phyloP scores from a whole-genome alignment of 2,797 vertebrate genomes.

The Spea hammondii region DNA sequence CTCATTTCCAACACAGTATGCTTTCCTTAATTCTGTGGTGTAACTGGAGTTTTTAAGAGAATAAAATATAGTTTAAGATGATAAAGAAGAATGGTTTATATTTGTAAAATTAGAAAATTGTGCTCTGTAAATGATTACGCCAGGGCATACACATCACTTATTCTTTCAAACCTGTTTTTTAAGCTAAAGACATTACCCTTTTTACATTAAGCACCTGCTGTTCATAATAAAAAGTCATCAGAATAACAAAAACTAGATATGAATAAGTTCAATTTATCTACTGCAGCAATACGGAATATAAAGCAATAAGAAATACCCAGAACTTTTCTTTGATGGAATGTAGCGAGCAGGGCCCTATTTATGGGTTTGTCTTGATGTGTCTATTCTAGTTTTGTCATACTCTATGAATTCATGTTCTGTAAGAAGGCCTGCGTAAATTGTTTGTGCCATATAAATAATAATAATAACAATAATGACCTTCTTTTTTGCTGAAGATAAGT shows the following conservation, averaged over 20 bases:
- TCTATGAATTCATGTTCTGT: no score
- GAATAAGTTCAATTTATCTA: slow-evolving; percentile 11
- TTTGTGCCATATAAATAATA: no score
- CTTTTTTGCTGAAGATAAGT: no score
- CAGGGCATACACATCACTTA: slow-evolving; percentile 9
- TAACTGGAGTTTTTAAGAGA: slow-evolving; percentile 39
- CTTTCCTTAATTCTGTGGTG: slow-evolving; percentile 34
- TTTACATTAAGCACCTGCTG: slow-evolving; percentile 12
- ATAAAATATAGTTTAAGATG: slow-evolving; percentile 35
- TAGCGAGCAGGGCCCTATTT: no score
- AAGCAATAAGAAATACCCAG: neutral
- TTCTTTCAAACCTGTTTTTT: slow-evolving; percentile 24
- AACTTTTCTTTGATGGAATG: no score
- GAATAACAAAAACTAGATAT: slow-evolving; percentile 13
- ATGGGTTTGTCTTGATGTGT: no score
- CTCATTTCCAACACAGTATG: slow-evolving; percentile 32
- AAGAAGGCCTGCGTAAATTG: no score
- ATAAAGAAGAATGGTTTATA: slow-evolving; percentile 24
- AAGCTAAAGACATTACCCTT: slow-evolving; percentile 6
- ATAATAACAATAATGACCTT: no score
- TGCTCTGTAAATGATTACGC: slow-evolving; percentile 35
- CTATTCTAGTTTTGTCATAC: no score
- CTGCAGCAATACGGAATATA: slow-evolving; percentile 4
- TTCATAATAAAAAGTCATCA: slow-evolving; percentile 24
- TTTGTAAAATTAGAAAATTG: slow-evolving; percentile 26